A percentile compares a stretch with the other conserved stretches of the same genome.
Conservation (phyloP, 2,888 invertebrate genomes). For the Villa cingulata region DNA sequence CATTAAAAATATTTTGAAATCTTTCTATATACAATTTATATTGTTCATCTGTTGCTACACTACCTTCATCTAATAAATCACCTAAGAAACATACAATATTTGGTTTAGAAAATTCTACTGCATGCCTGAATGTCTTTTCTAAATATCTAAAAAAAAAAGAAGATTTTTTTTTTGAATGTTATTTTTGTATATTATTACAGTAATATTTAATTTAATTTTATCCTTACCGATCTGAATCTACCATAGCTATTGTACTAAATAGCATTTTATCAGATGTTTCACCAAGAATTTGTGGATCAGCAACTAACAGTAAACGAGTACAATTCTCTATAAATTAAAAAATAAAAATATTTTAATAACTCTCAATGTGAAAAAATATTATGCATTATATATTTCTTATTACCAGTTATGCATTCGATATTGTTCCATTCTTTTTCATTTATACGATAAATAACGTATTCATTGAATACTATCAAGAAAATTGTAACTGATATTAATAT, state of each 20-base stretch:
- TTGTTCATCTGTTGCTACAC: slow-evolving; percentile 53
- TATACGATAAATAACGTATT: slow-evolving; percentile 26
- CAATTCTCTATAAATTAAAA: slow-evolving; percentile 37
- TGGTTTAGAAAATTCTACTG: slow-evolving; percentile 57
- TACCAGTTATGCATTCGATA: slow-evolving; percentile 30
- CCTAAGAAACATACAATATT: slow-evolving; percentile 82
- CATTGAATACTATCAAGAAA: slow-evolving; percentile 8
- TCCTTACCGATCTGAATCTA: slow-evolving; percentile 76
- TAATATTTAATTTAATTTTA: too few species aligned
- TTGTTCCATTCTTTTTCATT: slow-evolving; percentile 29
- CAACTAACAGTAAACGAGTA: slow-evolving; percentile 56
- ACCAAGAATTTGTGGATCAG: slow-evolving; percentile 89
- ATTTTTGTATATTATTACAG: not conserved
- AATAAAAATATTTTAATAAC: slow-evolving; percentile 1
- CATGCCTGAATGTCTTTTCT: slow-evolving; percentile 60
- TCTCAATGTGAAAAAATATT: not conserved
- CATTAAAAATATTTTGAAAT: slow-evolving; percentile 46
- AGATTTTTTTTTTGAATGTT: too few species aligned
- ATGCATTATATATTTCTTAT: slow-evolving; percentile 4
- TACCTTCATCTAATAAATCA: slow-evolving; percentile 91
- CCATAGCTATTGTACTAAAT: slow-evolving; percentile 57
- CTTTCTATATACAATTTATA: slow-evolving; percentile 62
- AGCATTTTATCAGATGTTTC: slow-evolving; percentile 54
- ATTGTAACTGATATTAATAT: slow-evolving; percentile 3
- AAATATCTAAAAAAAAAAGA: slow-evolving; percentile 45